Evolutionary conservation across 92 coral and sea anemone species (phyloP), one percentile per base, ranked within the genome.

Genomic region (Micromussa lordhowensis): DNA sequence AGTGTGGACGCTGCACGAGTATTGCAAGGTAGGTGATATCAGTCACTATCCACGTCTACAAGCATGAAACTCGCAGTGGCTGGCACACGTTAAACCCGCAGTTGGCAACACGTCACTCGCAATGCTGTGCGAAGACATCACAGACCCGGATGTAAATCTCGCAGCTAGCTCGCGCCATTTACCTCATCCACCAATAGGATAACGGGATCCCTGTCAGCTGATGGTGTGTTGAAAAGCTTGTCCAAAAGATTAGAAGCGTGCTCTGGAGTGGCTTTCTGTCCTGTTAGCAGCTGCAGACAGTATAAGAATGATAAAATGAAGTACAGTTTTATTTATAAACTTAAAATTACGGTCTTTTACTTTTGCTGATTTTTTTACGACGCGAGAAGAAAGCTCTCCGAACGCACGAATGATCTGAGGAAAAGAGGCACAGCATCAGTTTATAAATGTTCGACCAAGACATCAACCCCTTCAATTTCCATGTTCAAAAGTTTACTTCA

Each of bases 121-220:
- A 7, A 2, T 22, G 30, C 11, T 26, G 11, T 26, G 8, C 29
- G 0, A 5, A 11, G 9, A 63, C 6, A 7, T 63, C 69, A 3
- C 61, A 55, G 19, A 3, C 61, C 30, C 2, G 24, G 2, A 8
- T 5, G 29, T 24, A 30, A 10, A 24, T 28, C 71, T 5, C 71
- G n/a, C 68, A 61, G 10, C 30, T 63, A 26, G 29, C 71, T 66
- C 18, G 17, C 34, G 34, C 34, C 11, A 18, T 90, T 64, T 86
- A 97, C 99, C 95, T 97, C 99, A 87, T 97, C 99, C 19, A 97
- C 99, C 75, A 97, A 85, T 71, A 97, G 85, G 24, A 97, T 92
- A 34, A 97, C 93, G 71, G 92, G 94, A n/a, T 92, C 93, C 77
- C 90, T 91, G 38, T 92, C 83, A 51, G 94, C 79, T 35, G 93